Evolutionary conservation across 2,888 invertebrate genomes (phyloP), one percentile per base, ranked within the genome.

Genomic region (Venustoraphidia nigricollis): DNA sequence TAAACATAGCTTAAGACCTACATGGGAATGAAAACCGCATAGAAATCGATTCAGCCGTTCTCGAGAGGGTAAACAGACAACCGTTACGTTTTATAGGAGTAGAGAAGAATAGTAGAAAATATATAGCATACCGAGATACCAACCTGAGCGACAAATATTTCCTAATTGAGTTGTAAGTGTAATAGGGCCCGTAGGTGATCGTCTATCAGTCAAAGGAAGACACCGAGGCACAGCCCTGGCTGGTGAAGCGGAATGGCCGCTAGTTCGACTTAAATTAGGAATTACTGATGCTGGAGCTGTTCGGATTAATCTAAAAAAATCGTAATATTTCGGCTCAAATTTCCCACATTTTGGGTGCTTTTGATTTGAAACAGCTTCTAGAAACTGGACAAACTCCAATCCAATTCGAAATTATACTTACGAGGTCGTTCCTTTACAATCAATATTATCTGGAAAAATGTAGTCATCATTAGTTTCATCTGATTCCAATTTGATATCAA

Each of bases 391-490:
- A 27, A 27, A 27, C 27, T 27, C 6, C 3, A 17, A 17, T 17
- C 17, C 17, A 6, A 27, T 27, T 27, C 6, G 27, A 27, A 27
- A 27, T 27, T 2, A 37, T 13, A 63, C 66, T 65, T 61, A 67
- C 67, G 64, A 56, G 48, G 61, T 60, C 50, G 60, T 63, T 48
- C 66, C 64, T 60, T 63, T 64, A 51, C 61, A 63, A 44, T 55
- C 59, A 44, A 61, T 63, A 44, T 69, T 66, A 56, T 76, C 73
- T 50, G 72, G 72, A 65, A 81, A 83, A 54, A 77, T 70, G 66
- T 81, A 83, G 62, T 79, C 77, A 58, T 78, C 79, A 60, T 75
- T 79, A 42, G 79, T 76, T 60, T 82, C 77, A 61, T 83, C 83
- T 59, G 81, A 77, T 66, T 83, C 83, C 58, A 81, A 64, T 67